A percentile compares a stretch with the other conserved stretches of the same genome.
These are phyloP conservation scores for Iguana delicatissima DNA, from an alignment of 2,797 vertebrate genomes.

Conservation along the genomic window DNA sequence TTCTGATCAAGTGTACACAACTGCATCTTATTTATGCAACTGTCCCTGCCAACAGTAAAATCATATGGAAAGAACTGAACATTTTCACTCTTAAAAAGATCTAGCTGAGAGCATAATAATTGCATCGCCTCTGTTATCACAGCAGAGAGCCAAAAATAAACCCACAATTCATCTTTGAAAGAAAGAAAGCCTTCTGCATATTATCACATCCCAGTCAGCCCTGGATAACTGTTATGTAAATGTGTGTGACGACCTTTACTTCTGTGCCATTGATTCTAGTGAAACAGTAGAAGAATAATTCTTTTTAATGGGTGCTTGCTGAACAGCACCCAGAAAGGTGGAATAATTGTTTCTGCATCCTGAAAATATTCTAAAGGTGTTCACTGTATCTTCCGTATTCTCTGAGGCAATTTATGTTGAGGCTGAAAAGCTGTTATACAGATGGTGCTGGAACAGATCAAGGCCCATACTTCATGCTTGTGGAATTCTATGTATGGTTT, in stretches of 20 bases:
- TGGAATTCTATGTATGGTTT: fast-evolving
- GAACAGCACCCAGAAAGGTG: not conserved
- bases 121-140: slow-evolving; percentile 26
- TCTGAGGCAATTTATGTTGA: fast-evolving
- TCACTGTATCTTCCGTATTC: not conserved
- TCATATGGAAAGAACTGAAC: not conserved
- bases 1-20: not conserved
- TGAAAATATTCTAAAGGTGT: slow-evolving; percentile 19
- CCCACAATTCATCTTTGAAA: not conserved
- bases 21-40: not conserved
- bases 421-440: not conserved
- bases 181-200: slow-evolving; percentile 16
- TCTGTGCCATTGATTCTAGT: slow-evolving; percentile 17
- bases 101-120: slow-evolving; percentile 14
- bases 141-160: slow-evolving; percentile 20
- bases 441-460: not conserved
- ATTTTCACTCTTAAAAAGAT: slow-evolving; percentile 10
- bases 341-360: not conserved
- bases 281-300: slow-evolving; percentile 7
- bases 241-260: slow-evolving; percentile 13
- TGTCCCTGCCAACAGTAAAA: not conserved
- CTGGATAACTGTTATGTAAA: slow-evolving; percentile 20
- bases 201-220: slow-evolving; percentile 16
- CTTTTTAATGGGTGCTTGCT: slow-evolving; percentile 9
- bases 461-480: not conserved